Conservation (phyloP, 2,113 vertebrate genomes). For the Spea multiplicata region DNA sequence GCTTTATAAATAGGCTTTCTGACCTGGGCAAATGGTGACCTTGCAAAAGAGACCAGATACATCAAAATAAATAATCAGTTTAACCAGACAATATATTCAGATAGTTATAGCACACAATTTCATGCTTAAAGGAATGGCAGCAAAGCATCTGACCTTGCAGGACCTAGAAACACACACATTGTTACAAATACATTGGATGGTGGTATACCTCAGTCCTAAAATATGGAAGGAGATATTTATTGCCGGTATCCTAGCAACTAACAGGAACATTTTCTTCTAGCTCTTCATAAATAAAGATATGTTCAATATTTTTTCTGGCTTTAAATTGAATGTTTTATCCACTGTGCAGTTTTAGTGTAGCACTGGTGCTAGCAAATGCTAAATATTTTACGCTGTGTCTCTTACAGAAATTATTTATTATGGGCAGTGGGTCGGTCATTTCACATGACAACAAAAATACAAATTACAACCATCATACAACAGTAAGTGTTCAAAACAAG, state of each 20-base stretch:
- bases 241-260: constrained; percentile 43
- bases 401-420: too few species aligned
- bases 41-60: constrained; percentile 33
- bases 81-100: constrained; percentile 24
- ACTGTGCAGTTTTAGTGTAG: constrained; percentile 7
- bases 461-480: too few species aligned
- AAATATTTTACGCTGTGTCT: background rate
- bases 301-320: constrained; percentile 22
- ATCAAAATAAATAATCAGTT: constrained; percentile 21
- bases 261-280: constrained; percentile 40
- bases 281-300: constrained; percentile 36
- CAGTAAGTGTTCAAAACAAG: too few species aligned
- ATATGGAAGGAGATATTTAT: constrained; percentile 26
- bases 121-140: background rate
- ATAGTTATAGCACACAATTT: constrained; percentile 9
- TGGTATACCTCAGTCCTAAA: constrained; percentile 33
- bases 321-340: constrained; percentile 25
- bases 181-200: constrained; percentile 14
- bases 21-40: constrained; percentile 37
- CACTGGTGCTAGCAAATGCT: background rate
- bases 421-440: too few species aligned
- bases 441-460: too few species aligned
- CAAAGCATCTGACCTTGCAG: constrained; percentile 26
- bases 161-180: constrained; percentile 26
- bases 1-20: constrained; percentile 37